Conservation (phyloP, 2,113 vertebrate species). For the Zingel zingel region DNA sequence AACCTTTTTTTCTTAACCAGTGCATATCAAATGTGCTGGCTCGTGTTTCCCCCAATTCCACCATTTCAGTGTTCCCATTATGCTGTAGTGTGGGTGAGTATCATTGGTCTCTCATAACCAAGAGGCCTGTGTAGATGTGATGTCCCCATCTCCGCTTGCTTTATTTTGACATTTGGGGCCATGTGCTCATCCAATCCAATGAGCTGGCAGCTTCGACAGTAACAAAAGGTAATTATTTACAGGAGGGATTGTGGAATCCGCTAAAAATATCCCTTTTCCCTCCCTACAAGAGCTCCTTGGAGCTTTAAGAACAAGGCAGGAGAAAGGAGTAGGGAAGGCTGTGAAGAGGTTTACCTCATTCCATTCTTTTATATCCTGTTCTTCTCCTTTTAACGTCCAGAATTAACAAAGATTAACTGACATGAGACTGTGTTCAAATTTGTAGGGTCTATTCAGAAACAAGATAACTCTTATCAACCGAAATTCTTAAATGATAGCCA, state of each 20-base stretch:
- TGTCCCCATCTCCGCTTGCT: slow-evolving; percentile 15
- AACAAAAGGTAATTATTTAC: slow-evolving; percentile 77
- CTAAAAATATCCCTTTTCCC: slow-evolving; percentile 75
- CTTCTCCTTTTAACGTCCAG: slow-evolving; percentile 18
- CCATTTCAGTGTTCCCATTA: slow-evolving; percentile 15
- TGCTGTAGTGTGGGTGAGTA: not conserved
- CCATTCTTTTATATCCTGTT: slow-evolving; percentile 22
- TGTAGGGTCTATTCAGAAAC: slow-evolving; percentile 25
- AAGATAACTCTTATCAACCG: slow-evolving; percentile 16
- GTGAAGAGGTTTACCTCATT: slow-evolving; percentile 40
- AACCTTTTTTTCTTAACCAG: slow-evolving; percentile 1
- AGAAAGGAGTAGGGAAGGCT: slow-evolving; percentile 27
- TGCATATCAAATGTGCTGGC: slow-evolving; percentile 14
- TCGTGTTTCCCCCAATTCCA: not conserved
- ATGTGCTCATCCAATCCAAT: slow-evolving; percentile 30
- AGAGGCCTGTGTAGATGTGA: slow-evolving; percentile 4
- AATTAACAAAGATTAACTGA: slow-evolving; percentile 35
- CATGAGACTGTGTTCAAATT: slow-evolving; percentile 4
- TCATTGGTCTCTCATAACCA: slow-evolving; percentile 7
- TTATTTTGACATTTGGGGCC: slow-evolving; percentile 43
- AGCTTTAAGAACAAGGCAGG: slow-evolving; percentile 54
- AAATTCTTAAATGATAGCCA: slow-evolving; percentile 22
- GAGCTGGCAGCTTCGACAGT: slow-evolving; percentile 55
- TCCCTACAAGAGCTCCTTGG: slow-evolving; percentile 57
- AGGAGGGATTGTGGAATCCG: slow-evolving; percentile 68